Conservation (phyloP, 2,797 vertebrate species). For the Sylvia borin region DNA sequence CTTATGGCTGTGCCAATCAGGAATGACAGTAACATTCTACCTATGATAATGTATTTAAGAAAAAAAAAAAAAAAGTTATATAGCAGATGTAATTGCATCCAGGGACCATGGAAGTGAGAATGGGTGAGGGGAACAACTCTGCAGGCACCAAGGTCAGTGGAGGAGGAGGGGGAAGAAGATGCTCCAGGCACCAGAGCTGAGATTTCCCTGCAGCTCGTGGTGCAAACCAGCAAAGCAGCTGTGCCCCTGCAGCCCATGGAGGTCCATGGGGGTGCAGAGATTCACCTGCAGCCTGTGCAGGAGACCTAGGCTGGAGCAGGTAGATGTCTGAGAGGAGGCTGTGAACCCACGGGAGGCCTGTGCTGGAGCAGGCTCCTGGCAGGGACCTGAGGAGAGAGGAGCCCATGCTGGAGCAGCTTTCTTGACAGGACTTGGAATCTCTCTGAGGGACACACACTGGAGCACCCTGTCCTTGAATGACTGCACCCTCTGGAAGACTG, state of each 20-base stretch:
- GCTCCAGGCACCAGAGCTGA: accelerated
- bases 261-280: background rate
- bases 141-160: background rate
- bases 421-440: background rate
- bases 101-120: background rate
- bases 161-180: background rate
- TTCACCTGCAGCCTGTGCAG: background rate
- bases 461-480: background rate
- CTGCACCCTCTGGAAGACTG: too few relatives aligned
- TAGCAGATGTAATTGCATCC: background rate
- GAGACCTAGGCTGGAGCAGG: accelerated
- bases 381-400: background rate
- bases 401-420: background rate
- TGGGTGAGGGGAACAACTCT: accelerated
- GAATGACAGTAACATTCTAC: background rate
- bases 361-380: too few relatives aligned
- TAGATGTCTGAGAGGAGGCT: background rate
- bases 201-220: accelerated
- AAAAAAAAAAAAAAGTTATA: background rate
- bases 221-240: background rate
- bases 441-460: too few relatives aligned
- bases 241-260: background rate
- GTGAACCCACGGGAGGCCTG: accelerated
- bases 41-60: background rate
- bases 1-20: background rate